Evolutionary conservation across 2,797 vertebrate genomes (phyloP), one percentile per base, ranked within the genome.

Genomic region (Bryconaethiops microstoma): DNA sequence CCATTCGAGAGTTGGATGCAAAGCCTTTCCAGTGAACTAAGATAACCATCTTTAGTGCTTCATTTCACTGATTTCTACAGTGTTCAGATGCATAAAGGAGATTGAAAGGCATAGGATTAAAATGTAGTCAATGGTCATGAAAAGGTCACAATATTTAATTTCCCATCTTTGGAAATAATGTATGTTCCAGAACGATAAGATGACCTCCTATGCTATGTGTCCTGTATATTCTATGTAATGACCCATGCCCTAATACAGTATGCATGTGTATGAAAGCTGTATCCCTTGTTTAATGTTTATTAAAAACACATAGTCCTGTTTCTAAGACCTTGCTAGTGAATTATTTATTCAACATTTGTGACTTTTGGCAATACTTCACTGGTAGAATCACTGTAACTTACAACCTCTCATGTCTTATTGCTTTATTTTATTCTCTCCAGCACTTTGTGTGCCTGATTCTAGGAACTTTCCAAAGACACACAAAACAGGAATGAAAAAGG

Each of bases 1-100:
- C 4, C 50, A 35, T 71, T 71, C 8, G 12, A 69, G 42, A 52
- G 21, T 14, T 16, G 50, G 54, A 55, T 14, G 5, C n/a, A 42
- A 35, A 74, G 23, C 21, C 48, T 35, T 57, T 57, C 52, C 70
- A 5, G 9, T 25, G 25, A 48, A 23, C 63, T 9, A 17, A 69
- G 54, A 80, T 52, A 69, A 80, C 29, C 64, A 76, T 76, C 74
- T 63, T 29, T 25, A 50, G 7, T 25, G 57, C 39, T 62, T 62
- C 17, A 25, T 75, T 62, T 25, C 23, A 50, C 48, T 23, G 69
- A 35, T 71, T 71, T 71, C 40, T 62, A 9, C 60, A 29, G 74
- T 42, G 16, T 29, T 50, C 21, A 8, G 72, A 74, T 19, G 12
- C 40, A 63, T 50, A 63, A 29, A 75, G 59, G 12, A 62, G 21